Evolutionary conservation across 1,140 invertebrate genomes (phyloP), one percentile per base, ranked within the genome.

Genomic region (Thaumatotibia leucotreta): DNA sequence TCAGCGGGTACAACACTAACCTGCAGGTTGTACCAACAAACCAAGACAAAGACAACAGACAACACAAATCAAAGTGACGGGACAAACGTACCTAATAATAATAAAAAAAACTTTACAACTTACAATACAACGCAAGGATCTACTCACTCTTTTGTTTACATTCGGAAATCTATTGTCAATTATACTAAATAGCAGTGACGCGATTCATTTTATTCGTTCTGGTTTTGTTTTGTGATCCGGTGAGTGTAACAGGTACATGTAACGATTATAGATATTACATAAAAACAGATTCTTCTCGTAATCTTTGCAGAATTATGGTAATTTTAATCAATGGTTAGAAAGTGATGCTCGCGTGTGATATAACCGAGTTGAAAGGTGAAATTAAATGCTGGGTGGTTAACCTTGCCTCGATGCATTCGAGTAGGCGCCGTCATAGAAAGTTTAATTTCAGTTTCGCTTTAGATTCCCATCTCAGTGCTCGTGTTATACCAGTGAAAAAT

Each of bases 321-420:
- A 61, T 64, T 62, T 64, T 75, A 79, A 77, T 61, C 64, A 69
- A 65, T 72, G 45, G 50, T 66, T 86, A 80, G 83, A 88, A 90
- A 90, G 87, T 86, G 73, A 81, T 71, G 33, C 54, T 64, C 61
- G 63, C 54, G 64, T 69, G 70, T 86, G 86, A 87, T 80, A 84
- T 88, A 88, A 87, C 62, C 63, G 69, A 74, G 76, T 90, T 80
- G 79, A 88, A 80, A 88, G 84, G 82, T 89, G 84, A 90, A 90
- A 90, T 84, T 82, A 80, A 58, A 27, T 71, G 67, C 49, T 65
- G 73, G 80, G 85, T 81, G 77, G 80, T 77, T 84, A 80, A 84
- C 80, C 78, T 86, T 82, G 69, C 29, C 72, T 14, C 69, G 67
- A 61, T 50, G 14, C 62, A 67, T 50, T 65, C 63, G 64, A 69